Evolutionary conservation across 2,113 vertebrate genomes (phyloP), one percentile per base, ranked within the genome.

Genomic region (Anolis carolinensis): DNA sequence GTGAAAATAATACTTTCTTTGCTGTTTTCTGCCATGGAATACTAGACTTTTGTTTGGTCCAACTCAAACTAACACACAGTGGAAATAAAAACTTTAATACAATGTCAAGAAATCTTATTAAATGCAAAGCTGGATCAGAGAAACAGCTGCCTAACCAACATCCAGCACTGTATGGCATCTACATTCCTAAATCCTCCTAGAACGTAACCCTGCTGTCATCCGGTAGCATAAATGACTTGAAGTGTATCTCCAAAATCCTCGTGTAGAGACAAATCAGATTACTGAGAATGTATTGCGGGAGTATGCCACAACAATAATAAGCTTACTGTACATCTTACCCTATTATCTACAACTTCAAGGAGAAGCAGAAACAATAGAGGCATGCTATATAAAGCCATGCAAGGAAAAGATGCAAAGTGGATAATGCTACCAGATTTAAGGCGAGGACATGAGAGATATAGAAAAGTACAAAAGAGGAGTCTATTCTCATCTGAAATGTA

Each of bases 211-310:
- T 88, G 4, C 30, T 81, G 68, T 73, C 85, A 85, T 79, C 30
- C 71, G 81, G 74, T 84, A 55, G 83, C 90, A 30, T 90, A 84
- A 94, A 94, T 85, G 52, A 93, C 39, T 85, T 78, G 14, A 94
- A 84, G 5, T 77, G 4, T 67, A 76, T 82, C 86, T 91, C 86
- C 62, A 92, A 91, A 93, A 87, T 82, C 32, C 30, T n/a, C 59
- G 59, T 59, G 44, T 83, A 39, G 87, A 92, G 78, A 92, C 83
- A 86, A 91, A 87, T 88, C 79, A 81, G 88, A 91, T 90, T 89
- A 90, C 39, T 34, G 39, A 39, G 86, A 89, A 82, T 65, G n/a
- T 74, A 48, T 13, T 62, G 25, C 0, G 67, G 48, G 68, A 87
- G 70, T 39, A 81, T 36, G 50, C 2, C 81, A 68, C 0, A 1